These are phyloP conservation scores for Dynastes grantii DNA, from an alignment of 2,888 invertebrate species.

Conservation along the genomic window DNA sequence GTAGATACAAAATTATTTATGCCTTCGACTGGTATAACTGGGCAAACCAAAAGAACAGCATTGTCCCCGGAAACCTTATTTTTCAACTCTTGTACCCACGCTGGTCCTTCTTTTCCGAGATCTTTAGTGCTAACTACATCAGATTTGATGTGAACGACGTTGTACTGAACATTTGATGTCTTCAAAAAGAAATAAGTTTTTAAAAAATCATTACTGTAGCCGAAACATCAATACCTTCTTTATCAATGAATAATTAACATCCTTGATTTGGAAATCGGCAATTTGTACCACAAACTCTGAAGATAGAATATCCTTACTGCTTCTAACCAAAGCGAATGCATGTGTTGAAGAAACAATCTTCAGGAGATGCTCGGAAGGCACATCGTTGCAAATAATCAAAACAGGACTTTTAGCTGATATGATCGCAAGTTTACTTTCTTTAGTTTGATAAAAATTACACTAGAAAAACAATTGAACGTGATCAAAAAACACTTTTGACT, in stretches of 20 bases:
- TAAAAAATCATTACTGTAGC: no score
- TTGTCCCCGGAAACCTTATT: constrained; percentile 56
- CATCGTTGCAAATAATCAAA: constrained; percentile 63
- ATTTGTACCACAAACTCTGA: constrained; percentile 56
- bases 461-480: constrained; percentile 51
- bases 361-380: constrained; percentile 61
- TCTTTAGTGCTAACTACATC: constrained; percentile 65
- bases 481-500: neutral
- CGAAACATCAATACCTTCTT: constrained; percentile 59
- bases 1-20: constrained; percentile 63
- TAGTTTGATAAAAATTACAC: constrained; percentile 63
- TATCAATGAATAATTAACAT: constrained; percentile 62
- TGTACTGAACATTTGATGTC: constrained; percentile 54
- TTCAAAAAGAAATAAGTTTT: constrained; percentile 30
- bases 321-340: constrained; percentile 63
- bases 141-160: constrained; percentile 61
- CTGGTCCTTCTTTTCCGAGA: constrained; percentile 60
- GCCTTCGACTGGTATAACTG: constrained; percentile 65
- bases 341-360: constrained; percentile 62
- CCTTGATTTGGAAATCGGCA: constrained; percentile 35
- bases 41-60: constrained; percentile 62
- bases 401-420: constrained; percentile 64
- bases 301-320: constrained; percentile 55
- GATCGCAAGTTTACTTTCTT: constrained; percentile 62
- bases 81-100: constrained; percentile 64